Base-by-base conservation (phyloP, 2,888 invertebrate genomes). In the Pemphredon lugubris region DNA sequence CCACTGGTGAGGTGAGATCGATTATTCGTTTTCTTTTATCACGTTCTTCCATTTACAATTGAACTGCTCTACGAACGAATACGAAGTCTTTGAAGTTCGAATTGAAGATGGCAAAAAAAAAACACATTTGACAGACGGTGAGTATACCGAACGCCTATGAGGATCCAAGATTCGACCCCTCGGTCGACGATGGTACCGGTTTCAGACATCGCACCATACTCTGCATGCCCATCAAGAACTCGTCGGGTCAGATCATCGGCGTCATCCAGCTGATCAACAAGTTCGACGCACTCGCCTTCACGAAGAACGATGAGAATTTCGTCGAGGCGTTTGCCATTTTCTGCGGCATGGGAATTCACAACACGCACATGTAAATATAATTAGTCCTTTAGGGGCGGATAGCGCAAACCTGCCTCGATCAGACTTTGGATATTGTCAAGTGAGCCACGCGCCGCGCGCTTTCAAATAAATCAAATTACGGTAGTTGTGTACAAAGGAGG, bases 261-360 rank as follows among this genome's bases (percentile, higher is more conserved):
- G 97, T 98, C 54, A 97, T 97, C 88, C 94, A 95, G 91, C 92
- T 98, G 80, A 93, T 98, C 77, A 98, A 98, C 91, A 98, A 98
- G 91, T 96, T 97, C 90, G 96, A 97, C 90, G 95, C 95, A 83
- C 92, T 96, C 82, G 93, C 94, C 21, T 98, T 98, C 91, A 97
- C 97, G 82, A 96, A 96, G 90, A 98, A 97, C 90, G 98, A 98
- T 89, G 97, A 98, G 91, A 97, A 98, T 90, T 96, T 98, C 87
- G 96, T 98, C 77, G 98, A 98, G 91, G 98, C 98, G 1, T 98
- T 98, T 90, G 97, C 98, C 73, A 98, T 98, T 84, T 98, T 98
- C 91, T 98, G 97, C 91, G 98, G 98, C 32, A 96, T 98, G 95
- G 98, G 98, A 58, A 97, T 98, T 72, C 96, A 98, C 91, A 98